Percentiles rank a stretch among this genome's conserved stretches.
Evolutionary conservation across 2,888 invertebrate species (phyloP).

Genomic region (Heliconius ismenius): DNA sequence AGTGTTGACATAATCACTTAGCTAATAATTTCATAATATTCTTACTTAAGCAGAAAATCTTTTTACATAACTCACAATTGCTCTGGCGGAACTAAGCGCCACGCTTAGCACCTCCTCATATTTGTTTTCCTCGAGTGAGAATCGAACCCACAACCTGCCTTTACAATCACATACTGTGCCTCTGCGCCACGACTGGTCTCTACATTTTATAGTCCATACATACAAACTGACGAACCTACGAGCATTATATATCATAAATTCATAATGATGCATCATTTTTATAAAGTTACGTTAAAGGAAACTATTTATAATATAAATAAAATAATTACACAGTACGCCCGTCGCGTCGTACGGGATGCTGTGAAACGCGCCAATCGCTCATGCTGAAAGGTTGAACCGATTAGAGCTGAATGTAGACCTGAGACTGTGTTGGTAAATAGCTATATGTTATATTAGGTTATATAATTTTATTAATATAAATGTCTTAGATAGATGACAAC

Average conservation of each 20-base stretch:
- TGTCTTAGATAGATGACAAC: background rate
- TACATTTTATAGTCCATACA: background rate
- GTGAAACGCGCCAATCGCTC: conserved; percentile 61
- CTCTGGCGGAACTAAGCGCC: too few relatives aligned
- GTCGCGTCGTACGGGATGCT: conserved; percentile 65
- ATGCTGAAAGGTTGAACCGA: conserved; percentile 48
- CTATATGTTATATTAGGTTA: background rate
- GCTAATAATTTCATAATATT: background rate
- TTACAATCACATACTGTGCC: too few relatives aligned
- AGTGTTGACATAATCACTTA: background rate
- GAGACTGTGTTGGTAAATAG: conserved; percentile 23
- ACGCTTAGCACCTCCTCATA: too few relatives aligned
- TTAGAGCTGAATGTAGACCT: conserved; percentile 41
- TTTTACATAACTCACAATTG: conserved; percentile 20
- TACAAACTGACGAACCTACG: background rate
- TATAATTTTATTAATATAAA: background rate
- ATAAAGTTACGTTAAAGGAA: conserved; percentile 53
- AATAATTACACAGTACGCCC: conserved; percentile 65
- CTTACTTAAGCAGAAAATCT: background rate
- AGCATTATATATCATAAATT: conserved; percentile 28
- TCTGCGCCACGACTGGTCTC: background rate
- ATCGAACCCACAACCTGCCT: too few relatives aligned
- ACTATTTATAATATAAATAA: conserved; percentile 73
- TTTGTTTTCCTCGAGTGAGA: too few relatives aligned
- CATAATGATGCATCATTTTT: conserved; percentile 37